Conservation (phyloP, 2,888 invertebrate genomes). For the Drosophila recens region DNA sequence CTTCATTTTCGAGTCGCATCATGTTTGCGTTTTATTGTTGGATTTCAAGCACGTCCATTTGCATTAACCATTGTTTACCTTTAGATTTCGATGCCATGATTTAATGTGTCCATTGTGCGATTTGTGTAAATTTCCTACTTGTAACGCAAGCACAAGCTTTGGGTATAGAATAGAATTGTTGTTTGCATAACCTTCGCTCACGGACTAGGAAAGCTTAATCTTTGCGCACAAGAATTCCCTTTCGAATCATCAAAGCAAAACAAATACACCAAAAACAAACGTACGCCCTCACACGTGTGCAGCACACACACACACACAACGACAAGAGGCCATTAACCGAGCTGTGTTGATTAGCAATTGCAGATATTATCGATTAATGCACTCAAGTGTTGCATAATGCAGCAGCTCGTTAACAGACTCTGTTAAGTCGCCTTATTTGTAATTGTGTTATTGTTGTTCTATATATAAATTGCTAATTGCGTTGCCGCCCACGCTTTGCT, state of each 20-base stretch:
- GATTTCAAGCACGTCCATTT: slow-evolving; percentile 52
- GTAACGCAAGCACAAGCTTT: slow-evolving; percentile 27
- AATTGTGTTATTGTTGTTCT: slow-evolving; percentile 11
- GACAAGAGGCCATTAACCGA: slow-evolving; percentile 40
- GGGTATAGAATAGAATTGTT: slow-evolving; percentile 51
- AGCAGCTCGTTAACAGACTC: slow-evolving; percentile 16
- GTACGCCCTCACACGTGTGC: neutral
- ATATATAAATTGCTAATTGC: slow-evolving; percentile 44
- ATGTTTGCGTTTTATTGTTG: slow-evolving; percentile 35
- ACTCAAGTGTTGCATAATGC: slow-evolving; percentile 17
- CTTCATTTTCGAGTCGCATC: slow-evolving; percentile 37
- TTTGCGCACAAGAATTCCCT: slow-evolving; percentile 34
- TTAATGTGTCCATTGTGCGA: slow-evolving; percentile 51
- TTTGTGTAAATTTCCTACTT: slow-evolving; percentile 73
- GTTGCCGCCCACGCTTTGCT: slow-evolving; percentile 31
- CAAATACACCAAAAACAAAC: slow-evolving; percentile 4
- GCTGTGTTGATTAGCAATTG: slow-evolving; percentile 30
- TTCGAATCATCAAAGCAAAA: slow-evolving; percentile 35
- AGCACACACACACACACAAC: neutral
- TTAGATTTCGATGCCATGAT: slow-evolving; percentile 46
- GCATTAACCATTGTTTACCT: slow-evolving; percentile 61
- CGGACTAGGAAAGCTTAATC: slow-evolving; percentile 44
- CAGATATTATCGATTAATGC: slow-evolving; percentile 12
- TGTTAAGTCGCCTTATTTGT: slow-evolving; percentile 15
- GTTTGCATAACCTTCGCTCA: slow-evolving; percentile 63